phyloP scores from a whole-genome alignment of 2,113 vertebrate genomes.

The Cryptoleucopteryx plumbea region DNA sequence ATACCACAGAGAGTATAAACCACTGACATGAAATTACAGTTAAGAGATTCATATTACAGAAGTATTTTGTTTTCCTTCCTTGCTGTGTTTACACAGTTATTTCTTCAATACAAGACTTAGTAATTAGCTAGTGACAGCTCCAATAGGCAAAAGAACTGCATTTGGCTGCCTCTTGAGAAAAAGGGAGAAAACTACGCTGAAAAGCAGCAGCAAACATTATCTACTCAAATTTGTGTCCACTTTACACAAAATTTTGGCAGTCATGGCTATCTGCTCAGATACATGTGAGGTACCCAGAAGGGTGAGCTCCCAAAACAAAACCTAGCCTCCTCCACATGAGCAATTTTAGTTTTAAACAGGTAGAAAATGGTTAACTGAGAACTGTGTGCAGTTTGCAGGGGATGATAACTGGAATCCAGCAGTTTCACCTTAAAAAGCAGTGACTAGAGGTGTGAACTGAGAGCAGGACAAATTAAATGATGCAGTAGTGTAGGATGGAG shows the following conservation, averaged over 20 bases:
- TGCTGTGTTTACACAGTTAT: neutral
- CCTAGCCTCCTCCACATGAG: neutral
- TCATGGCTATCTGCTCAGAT: neutral
- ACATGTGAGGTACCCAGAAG: too few species aligned
- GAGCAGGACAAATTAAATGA: neutral
- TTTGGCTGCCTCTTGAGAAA: neutral
- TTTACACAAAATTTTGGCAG: neutral
- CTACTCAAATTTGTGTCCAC: neutral
- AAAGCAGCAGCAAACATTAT: neutral
- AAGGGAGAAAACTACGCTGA: neutral
- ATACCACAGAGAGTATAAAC: neutral
- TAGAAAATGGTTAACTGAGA: neutral
- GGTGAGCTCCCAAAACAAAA: neutral
- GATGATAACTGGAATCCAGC: neutral
- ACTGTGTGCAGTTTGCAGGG: neutral
- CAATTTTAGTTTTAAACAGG: neutral
- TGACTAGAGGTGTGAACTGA: neutral
- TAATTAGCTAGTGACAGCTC: neutral
- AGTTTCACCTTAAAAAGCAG: neutral
- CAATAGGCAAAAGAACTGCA: neutral
- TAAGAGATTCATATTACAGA: neutral
- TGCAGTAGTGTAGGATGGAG: neutral
- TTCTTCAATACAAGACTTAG: neutral
- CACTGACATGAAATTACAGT: neutral
- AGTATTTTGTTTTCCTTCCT: neutral